Evolutionary conservation across 2,113 vertebrate species (phyloP), one percentile per base, ranked within the genome.

Genomic region (Meriones unguiculatus): DNA sequence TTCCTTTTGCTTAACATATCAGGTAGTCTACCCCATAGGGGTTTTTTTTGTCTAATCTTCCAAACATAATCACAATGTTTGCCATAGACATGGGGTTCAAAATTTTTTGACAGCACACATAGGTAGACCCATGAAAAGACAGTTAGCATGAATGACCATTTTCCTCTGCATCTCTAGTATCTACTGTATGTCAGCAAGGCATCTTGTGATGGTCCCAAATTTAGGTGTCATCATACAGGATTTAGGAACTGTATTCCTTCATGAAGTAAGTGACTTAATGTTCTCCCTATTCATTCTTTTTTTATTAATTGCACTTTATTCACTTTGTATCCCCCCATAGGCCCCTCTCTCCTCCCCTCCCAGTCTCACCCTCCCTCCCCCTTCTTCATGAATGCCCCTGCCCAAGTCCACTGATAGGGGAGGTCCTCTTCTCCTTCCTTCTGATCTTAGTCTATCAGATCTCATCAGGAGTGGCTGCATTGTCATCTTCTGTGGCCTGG

Each of bases 241-340:
- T 12, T 81, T 69, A 72, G 3, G 62, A 2, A 5, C 32, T 12
- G 18, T 50, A 95, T 95, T 93, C 64, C 95, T 95, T 93, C 69
- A 50, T 59, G 18, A 87, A 77, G n/a, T 46, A 46, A 46, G 46
- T 46, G 46, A 46, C 46, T 46, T 46, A 46, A 46, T 46, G 7
- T 59, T 62, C 28, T 75, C 28, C 35, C 20, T 14, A 24, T 30
- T 94, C 38, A 24, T 85, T 91, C 46, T 46, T 46, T 46, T 46
- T 46, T 46, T 46, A 46, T 46, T 46, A 46, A 5, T 46, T 46
- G 46, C 46, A 46, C 46, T 46, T 46, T 46, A 46, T 46, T 46
- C 46, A 46, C 46, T 46, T 46, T 46, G 46, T 46, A 46, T 46
- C 46, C 46, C 46, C 46, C 46, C 46, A 46, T 46, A 46, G 5